Evolutionary conservation across 2,888 invertebrate genomes (phyloP), one percentile per base, ranked within the genome.

Genomic region (Aspidiotus destructor): DNA sequence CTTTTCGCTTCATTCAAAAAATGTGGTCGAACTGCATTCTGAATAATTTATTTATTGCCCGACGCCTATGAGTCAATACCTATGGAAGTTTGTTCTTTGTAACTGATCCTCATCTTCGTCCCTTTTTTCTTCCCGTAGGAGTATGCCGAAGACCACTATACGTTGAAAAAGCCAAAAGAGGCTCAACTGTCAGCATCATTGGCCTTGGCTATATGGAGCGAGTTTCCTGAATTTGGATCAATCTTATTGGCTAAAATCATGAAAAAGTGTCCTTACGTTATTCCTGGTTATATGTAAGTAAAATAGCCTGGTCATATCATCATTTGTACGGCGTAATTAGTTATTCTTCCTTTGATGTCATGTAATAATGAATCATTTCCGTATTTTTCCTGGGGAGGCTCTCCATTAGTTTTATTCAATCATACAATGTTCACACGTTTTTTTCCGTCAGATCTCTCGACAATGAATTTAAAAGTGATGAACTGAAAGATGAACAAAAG

Each of bases 151-250:
- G 83, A 88, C 0, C 83, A 88, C 0, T 83, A 88, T 69, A 87
- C 92, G 8, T 88, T 92, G 0, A 87, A 88, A 71, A 91, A 89
- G 75, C 86, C 89, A 13, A 88, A 91, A 76, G 85, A 91, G 53
- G 92, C 92, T 0, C 93, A 91, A 77, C 86, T 89, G 11, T 83
- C 92, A 69, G 92, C 92, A 2, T 85, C 89, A 2, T 84, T 94
- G 0, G 84, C 87, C 17, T 83, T 88, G 2, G 86, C 88, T 1
- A 78, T 95, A 28, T 92, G 92, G 89, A 83, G 85, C 67, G 84
- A 88, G 70, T 85, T 87, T 76, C 87, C 89, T 1, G 86, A 87
- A 71, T 88, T 95, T 76, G 91, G 91, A 0, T 83, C 85, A 71
- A 79, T 94, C 67, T 78, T 94, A 64, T 78, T 92, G 73, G 90